Base-by-base conservation (phyloP, 2,113 vertebrate species). In the Paramormyrops kingsleyae region DNA sequence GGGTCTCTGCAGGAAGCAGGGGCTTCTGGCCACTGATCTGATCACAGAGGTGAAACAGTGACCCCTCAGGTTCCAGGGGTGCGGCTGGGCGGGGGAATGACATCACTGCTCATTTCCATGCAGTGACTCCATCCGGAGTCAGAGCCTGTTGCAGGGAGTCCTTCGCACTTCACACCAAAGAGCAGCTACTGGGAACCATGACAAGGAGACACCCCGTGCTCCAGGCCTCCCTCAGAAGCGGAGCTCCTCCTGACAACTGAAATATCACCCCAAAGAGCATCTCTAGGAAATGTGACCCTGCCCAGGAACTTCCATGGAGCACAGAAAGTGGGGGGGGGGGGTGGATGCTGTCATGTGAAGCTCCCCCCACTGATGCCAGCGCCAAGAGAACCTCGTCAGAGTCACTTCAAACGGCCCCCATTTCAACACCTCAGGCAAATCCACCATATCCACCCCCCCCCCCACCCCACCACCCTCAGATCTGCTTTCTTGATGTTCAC, bases 311-410 rank as follows among this genome's bases (percentile, higher is more conserved):
- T 92, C 31, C 70, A 77, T 12, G 27, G 5, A 77, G 10, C 66
- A 12, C 31, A 77, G 70, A 39, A 15, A 39, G 70, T n/a, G n/a
- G n/a, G n/a, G n/a, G 9, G n/a, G 21, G 56, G 21, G 56, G 21
- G 52, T 1, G 93, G 93, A 91, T 92, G 91, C 94, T 91, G 93
- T 91, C 87, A 91, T 95, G 93, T 95, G 94, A 93, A 92, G 92
- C 94, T 93, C 92, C 93, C 52, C 53, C 53, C 53, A 56, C 53
- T 59, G 53, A 88, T 56, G 42, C 87, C 91, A 39, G 87, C 91
- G 94, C 94, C 94, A 94, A 93, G 94, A 92, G 92, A 92, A n/a
- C 90, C 91, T 90, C 35, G 89, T 91, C 89, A 91, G 91, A 92
- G 88, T 85, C 10, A 77, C 89, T 93, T 93, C 91, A 90, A 93